A percentile compares a stretch with the other conserved stretches of the same genome.
Evolutionary conservation across 2,888 invertebrate genomes (phyloP).

Genomic region (Dendrolimus pini): DNA sequence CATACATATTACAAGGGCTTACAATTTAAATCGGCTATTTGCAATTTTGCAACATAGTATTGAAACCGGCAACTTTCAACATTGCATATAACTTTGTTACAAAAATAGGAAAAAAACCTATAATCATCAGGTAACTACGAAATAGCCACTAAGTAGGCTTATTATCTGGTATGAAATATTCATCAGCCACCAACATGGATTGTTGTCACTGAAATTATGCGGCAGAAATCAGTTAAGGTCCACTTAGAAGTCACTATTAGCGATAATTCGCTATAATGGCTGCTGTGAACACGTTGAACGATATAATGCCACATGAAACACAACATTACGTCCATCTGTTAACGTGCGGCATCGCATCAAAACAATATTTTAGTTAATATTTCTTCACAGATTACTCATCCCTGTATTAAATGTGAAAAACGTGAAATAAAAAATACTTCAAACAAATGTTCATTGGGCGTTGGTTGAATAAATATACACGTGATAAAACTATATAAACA

Average conservation of each 20-base stretch:
- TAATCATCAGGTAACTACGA: constrained; percentile 30
- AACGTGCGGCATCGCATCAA: not conserved
- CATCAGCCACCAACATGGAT: constrained; percentile 57
- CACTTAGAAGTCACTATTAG: constrained; percentile 38
- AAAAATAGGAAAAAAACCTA: constrained; percentile 6
- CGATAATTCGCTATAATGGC: constrained; percentile 72
- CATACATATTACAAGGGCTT: too few relatives aligned
- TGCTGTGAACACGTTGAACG: constrained; percentile 15
- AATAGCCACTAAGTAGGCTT: constrained; percentile 30
- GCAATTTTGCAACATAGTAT: too few relatives aligned
- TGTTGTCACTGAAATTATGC: constrained; percentile 64
- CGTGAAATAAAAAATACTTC: too few relatives aligned
- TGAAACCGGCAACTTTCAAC: too few relatives aligned
- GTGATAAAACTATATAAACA: too few relatives aligned
- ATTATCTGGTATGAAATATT: constrained; percentile 65
- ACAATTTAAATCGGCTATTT: too few relatives aligned
- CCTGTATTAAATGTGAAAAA: too few relatives aligned
- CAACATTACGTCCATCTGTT: not conserved
- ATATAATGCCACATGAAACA: not conserved
- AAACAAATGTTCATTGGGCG: too few relatives aligned
- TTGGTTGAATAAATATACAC: too few relatives aligned
- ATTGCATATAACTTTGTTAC: too few relatives aligned
- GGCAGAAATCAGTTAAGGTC: constrained; percentile 54
- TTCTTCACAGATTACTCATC: too few relatives aligned
- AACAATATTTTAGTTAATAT: too few relatives aligned